Conservation (phyloP, 2,113 vertebrate species). For the Cricetomys ansorgei region DNA sequence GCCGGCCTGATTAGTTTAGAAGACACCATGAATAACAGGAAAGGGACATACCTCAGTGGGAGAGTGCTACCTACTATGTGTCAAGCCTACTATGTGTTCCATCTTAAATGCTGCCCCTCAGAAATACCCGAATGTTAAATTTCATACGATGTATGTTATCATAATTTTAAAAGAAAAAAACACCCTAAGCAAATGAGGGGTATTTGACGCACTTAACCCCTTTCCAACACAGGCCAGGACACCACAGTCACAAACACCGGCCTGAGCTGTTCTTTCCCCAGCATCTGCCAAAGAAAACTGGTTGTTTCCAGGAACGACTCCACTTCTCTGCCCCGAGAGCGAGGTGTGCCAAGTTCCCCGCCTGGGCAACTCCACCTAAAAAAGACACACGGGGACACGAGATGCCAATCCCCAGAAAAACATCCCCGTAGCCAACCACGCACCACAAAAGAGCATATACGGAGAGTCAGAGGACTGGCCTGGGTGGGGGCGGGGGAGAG, state of each 20-base stretch:
- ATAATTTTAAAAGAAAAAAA: background rate
- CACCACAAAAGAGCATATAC: rapidly evolving
- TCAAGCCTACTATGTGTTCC: background rate
- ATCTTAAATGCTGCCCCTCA: background rate
- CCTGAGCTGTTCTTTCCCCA: rapidly evolving
- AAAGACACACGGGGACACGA: background rate
- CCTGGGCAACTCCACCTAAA: background rate
- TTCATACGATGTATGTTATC: background rate
- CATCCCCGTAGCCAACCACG: background rate
- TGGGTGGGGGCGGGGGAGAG: background rate
- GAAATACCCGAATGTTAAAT: background rate
- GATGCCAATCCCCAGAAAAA: background rate
- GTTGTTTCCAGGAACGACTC: background rate
- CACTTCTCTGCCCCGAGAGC: background rate
- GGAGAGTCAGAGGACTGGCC: background rate
- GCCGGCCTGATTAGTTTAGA: background rate
- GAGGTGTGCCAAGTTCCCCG: background rate
- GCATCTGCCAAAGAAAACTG: background rate
- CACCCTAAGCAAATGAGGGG: background rate
- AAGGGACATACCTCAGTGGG: background rate
- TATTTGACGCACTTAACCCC: background rate
- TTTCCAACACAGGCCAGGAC: background rate
- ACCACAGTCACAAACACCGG: background rate
- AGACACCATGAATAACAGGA: background rate
- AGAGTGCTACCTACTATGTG: background rate